Evolutionary conservation across 2,888 invertebrate genomes (phyloP).

Genomic region (Xestobium rufovillosum): DNA sequence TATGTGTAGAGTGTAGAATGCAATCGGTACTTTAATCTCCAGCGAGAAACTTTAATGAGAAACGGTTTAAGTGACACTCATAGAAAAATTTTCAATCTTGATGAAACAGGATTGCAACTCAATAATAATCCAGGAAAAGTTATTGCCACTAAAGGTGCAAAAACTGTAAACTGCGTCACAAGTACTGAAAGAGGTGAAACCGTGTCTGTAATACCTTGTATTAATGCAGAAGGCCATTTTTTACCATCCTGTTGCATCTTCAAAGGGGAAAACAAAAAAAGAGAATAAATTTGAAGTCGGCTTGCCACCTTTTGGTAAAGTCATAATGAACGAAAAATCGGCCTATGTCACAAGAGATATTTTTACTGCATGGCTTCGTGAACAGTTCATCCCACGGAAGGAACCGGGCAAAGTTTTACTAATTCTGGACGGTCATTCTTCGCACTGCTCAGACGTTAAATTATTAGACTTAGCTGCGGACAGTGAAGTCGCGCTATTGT

Average conservation of each 20-base stretch:
- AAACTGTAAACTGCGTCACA: slow-evolving; percentile 1
- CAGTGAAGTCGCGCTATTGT: slow-evolving; percentile 2
- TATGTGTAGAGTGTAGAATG: slow-evolving; percentile 3
- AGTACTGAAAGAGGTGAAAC: slow-evolving; percentile 2
- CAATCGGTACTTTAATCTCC: slow-evolving; percentile 3
- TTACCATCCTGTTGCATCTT: slow-evolving; percentile 4
- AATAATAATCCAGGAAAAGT: background rate
- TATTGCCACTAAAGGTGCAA: slow-evolving; percentile 2
- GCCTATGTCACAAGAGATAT: slow-evolving; percentile 3
- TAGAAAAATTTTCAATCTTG: slow-evolving; percentile 2
- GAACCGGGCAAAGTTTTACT: slow-evolving; percentile 3
- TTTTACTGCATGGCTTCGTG: slow-evolving; percentile 2
- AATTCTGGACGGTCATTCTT: slow-evolving; percentile 1
- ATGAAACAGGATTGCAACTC: slow-evolving; percentile 4
- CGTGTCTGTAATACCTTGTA: slow-evolving; percentile 2
- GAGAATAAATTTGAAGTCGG: background rate
- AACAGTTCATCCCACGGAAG: slow-evolving; percentile 2
- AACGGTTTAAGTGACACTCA: slow-evolving; percentile 1
- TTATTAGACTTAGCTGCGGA: slow-evolving; percentile 1
- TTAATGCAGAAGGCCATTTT: slow-evolving; percentile 2
- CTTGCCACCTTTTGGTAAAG: background rate
- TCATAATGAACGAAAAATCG: slow-evolving; percentile 4
- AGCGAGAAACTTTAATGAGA: background rate
- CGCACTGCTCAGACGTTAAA: slow-evolving; percentile 4
- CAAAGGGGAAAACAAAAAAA: slow-evolving; percentile 2